A percentile compares a stretch with the other conserved stretches of the same genome.
phyloP scores from a whole-genome alignment of 2,797 vertebrate species.

The Gadopsis marmoratus region DNA sequence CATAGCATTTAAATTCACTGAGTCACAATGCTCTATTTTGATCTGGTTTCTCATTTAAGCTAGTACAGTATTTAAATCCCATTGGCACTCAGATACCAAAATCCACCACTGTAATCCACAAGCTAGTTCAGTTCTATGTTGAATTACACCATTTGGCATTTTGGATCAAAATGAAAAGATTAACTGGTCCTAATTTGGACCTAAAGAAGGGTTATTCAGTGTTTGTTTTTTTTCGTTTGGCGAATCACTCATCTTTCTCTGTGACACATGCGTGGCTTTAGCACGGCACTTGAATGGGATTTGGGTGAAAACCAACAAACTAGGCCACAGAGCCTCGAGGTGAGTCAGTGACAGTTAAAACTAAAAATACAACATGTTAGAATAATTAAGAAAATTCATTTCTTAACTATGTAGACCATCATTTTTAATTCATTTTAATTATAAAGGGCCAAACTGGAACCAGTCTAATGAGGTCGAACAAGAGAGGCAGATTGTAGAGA shows the following conservation, averaged over 20 bases:
- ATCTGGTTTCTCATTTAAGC: conserved; percentile 44
- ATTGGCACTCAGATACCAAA: conserved; percentile 26
- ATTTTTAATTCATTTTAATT: conserved; percentile 47
- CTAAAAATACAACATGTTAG: conserved; percentile 66
- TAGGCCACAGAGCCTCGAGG: conserved; percentile 66
- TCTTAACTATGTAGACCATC: conserved; percentile 52
- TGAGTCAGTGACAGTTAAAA: conserved; percentile 54
- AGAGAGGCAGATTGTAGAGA: conserved; percentile 37
- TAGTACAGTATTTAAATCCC: conserved; percentile 48
- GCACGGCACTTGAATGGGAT: conserved; percentile 58
- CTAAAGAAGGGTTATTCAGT: conserved; percentile 53
- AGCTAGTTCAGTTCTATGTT: conserved; percentile 42
- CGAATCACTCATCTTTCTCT: conserved; percentile 52
- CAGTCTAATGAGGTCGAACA: conserved; percentile 51
- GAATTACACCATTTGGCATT: conserved; percentile 61
- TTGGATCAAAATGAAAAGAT: conserved; percentile 65
- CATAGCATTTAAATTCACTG: conserved; percentile 20
- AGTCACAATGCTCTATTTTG: conserved; percentile 35
- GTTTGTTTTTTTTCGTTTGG: background rate
- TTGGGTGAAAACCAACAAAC: conserved; percentile 77
- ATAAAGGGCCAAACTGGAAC: conserved; percentile 44
- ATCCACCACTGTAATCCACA: conserved; percentile 60
- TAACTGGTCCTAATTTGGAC: conserved; percentile 54
- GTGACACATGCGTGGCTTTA: conserved; percentile 65
- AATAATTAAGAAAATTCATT: conserved; percentile 74